phyloP scores from a whole-genome alignment of 2,797 vertebrate genomes.

The Sebastolobus alascanus region DNA sequence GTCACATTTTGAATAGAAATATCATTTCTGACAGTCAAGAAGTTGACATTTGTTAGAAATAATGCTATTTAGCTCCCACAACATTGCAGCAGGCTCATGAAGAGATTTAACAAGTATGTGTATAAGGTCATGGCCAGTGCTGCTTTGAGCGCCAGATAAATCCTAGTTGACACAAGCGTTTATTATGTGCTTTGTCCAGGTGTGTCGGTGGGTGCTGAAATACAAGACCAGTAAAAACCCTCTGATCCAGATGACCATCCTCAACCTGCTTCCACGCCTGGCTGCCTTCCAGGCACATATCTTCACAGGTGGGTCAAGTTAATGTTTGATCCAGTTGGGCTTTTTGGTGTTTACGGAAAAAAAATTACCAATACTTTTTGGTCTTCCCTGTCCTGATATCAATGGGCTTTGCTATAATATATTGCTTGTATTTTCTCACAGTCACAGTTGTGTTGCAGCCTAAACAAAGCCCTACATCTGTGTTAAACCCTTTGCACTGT shows the following conservation, averaged over 20 bases:
- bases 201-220: conserved; percentile 98
- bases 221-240: conserved; percentile 97
- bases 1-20: background rate
- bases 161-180: background rate
- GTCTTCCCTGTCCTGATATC: background rate
- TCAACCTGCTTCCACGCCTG: conserved; percentile 94
- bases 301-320: conserved; percentile 90
- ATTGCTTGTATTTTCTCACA: background rate
- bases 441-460: background rate
- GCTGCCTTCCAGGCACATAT: conserved; percentile 95
- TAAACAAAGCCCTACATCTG: background rate
- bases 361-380: background rate
- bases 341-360: background rate
- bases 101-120: background rate
- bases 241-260: conserved; percentile 97
- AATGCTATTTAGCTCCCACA: background rate
- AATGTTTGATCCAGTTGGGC: background rate
- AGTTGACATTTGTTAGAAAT: background rate
- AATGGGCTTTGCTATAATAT: background rate
- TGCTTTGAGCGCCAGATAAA: background rate
- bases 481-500: background rate
- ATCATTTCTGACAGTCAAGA: background rate
- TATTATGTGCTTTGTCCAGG: conserved; percentile 79
- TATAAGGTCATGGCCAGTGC: background rate
- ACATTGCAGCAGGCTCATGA: background rate